Percentiles rank a stretch among this genome's conserved stretches.
These are phyloP conservation scores for Drosophila orosa DNA, from an alignment of 1,140 invertebrate genomes.

Conservation along the genomic window DNA sequence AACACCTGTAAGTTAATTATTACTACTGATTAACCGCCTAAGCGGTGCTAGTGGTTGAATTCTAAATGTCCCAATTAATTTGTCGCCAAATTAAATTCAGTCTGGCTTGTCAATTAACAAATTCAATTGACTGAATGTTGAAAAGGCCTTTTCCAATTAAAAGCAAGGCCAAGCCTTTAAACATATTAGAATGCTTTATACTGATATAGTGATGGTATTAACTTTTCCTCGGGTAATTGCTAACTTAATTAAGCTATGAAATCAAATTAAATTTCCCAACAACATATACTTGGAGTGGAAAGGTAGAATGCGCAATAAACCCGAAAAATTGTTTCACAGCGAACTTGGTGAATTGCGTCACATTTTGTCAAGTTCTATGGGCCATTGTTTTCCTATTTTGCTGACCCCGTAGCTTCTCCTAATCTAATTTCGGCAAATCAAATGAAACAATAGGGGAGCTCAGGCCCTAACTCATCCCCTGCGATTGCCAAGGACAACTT, in stretches of 20 bases:
- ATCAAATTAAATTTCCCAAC: conserved; percentile 5
- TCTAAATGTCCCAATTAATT: conserved; percentile 4
- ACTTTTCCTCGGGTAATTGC: background rate
- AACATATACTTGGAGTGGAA: background rate
- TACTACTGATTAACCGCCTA: background rate
- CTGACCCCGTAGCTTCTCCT: conserved; percentile 25
- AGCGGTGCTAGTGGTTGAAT: background rate
- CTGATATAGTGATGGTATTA: background rate
- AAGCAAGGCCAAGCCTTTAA: background rate
- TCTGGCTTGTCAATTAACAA: conserved; percentile 7
- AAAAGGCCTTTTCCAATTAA: background rate
- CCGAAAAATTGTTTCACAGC: conserved; percentile 9
- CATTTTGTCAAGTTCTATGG: conserved; percentile 28
- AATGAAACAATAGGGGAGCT: conserved; percentile 39
- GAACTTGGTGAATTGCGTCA: conserved; percentile 10
- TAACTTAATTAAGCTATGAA: conserved; percentile 16
- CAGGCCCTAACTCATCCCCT: conserved; percentile 5
- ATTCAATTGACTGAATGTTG: conserved; percentile 7
- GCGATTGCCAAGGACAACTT: conserved; percentile 30
- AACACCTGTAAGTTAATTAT: too few relatives aligned
- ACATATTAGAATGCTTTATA: background rate
- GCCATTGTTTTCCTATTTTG: conserved; percentile 36
- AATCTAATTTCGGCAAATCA: conserved; percentile 51
- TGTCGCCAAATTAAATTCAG: conserved; percentile 2
- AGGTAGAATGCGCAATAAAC: background rate